These are phyloP conservation scores for Bungarus multicinctus DNA, from an alignment of 2,113 vertebrate genomes.

Conservation along the genomic window DNA sequence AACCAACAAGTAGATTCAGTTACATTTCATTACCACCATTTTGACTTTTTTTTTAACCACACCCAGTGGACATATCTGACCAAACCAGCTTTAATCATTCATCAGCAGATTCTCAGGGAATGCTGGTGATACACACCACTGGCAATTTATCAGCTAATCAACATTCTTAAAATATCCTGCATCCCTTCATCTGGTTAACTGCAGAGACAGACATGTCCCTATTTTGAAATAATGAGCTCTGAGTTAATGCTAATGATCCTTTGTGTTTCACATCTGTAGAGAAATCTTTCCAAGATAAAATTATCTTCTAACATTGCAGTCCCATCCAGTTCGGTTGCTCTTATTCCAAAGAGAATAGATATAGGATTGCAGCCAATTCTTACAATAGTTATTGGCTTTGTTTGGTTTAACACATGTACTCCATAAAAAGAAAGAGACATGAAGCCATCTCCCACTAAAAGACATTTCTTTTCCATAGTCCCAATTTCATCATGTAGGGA, in stretches of 20 bases:
- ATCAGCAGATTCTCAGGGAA: background rate
- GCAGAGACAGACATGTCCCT: background rate
- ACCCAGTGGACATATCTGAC: background rate
- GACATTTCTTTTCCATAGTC: background rate
- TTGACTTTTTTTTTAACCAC: background rate
- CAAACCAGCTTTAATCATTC: background rate
- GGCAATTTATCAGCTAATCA: background rate
- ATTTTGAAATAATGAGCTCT: background rate
- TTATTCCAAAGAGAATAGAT: background rate
- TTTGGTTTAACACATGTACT: background rate
- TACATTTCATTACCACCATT: background rate
- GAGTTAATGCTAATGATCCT: background rate
- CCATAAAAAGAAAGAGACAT: background rate
- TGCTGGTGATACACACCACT: background rate
- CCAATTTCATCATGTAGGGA: background rate
- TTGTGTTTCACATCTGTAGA: background rate
- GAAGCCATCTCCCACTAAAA: background rate
- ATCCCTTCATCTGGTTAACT: background rate
- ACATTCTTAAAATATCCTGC: background rate
- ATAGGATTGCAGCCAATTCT: background rate
- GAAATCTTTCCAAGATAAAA: background rate
- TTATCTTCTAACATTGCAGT: background rate
- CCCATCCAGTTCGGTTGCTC: background rate
- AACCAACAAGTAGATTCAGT: background rate
- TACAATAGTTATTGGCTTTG: background rate